phyloP scores from a whole-genome alignment of 2,888 invertebrate genomes.

The Margaritifera margaritifera region DNA sequence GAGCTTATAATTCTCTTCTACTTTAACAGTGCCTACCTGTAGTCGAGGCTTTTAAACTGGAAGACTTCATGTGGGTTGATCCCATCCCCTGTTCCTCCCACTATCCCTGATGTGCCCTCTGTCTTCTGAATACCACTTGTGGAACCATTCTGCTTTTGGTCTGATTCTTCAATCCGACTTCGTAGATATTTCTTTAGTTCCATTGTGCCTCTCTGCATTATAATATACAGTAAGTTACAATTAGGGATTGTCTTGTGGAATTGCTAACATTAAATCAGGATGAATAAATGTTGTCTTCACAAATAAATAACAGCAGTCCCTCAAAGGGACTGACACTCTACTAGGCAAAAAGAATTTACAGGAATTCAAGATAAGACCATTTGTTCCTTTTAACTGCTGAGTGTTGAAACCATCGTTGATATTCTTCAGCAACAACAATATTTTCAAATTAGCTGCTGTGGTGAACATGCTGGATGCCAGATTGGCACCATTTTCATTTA shows the following conservation, averaged over 20 bases:
- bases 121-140: slow-evolving; percentile 33
- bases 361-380: too few species aligned
- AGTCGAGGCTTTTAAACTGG: slow-evolving; percentile 65
- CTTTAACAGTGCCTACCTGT: slow-evolving; percentile 52
- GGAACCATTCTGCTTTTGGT: slow-evolving; percentile 18
- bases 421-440: too few species aligned
- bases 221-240: background rate
- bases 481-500: too few species aligned
- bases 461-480: too few species aligned
- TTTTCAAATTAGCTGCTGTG: too few species aligned
- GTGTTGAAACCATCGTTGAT: too few species aligned
- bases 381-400: too few species aligned
- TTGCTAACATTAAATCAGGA: too few species aligned
- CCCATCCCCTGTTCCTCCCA: slow-evolving; percentile 49
- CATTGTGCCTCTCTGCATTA: slow-evolving; percentile 81
- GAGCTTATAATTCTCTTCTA: background rate
- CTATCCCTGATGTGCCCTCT: slow-evolving; percentile 51
- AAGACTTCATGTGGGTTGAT: slow-evolving; percentile 66
- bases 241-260: background rate
- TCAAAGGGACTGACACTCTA: too few species aligned
- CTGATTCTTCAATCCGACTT: slow-evolving; percentile 70
- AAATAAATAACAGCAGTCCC: too few species aligned
- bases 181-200: slow-evolving; percentile 83
- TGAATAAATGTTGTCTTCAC: too few species aligned
- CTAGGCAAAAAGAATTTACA: too few species aligned